Conservation (phyloP, 2,113 vertebrate species). For the Tamias sibiricus region DNA sequence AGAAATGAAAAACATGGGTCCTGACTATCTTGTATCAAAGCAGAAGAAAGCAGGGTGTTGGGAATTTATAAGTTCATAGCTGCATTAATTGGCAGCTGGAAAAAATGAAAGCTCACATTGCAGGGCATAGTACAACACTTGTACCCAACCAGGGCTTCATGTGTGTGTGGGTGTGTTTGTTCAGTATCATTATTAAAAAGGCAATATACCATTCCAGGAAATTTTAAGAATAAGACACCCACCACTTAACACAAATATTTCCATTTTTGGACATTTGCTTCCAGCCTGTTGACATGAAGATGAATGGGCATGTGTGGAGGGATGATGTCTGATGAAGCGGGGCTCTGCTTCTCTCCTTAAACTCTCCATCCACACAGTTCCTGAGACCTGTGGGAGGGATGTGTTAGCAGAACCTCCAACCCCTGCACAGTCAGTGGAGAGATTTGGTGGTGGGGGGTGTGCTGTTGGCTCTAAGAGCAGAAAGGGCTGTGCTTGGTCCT, state of each 20-base stretch:
- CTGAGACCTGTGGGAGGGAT: not conserved
- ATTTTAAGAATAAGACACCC: conserved; percentile 18
- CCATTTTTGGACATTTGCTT: conserved; percentile 28
- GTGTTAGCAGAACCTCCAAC: accelerated
- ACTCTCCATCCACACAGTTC: not conserved
- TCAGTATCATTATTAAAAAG: conserved; percentile 39
- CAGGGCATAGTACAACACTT: not conserved
- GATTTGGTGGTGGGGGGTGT: too few species aligned
- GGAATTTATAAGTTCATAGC: not conserved
- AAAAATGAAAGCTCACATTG: accelerated
- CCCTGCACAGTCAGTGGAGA: not conserved
- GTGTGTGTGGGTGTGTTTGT: not conserved
- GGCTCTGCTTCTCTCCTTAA: not conserved
- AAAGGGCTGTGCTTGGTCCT: not conserved
- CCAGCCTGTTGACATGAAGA: not conserved
- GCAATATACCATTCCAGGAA: not conserved
- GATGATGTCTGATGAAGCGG: not conserved
- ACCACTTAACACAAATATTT: not conserved
- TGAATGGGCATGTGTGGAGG: accelerated
- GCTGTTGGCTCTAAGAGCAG: not conserved
- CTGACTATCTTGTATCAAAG: not conserved
- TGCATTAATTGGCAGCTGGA: not conserved
- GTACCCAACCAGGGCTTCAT: not conserved
- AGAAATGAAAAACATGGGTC: not conserved
- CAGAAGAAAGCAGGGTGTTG: not conserved